These are phyloP conservation scores for Callosobruchus maculatus DNA, from an alignment of 2,888 invertebrate species.

Conservation along the genomic window DNA sequence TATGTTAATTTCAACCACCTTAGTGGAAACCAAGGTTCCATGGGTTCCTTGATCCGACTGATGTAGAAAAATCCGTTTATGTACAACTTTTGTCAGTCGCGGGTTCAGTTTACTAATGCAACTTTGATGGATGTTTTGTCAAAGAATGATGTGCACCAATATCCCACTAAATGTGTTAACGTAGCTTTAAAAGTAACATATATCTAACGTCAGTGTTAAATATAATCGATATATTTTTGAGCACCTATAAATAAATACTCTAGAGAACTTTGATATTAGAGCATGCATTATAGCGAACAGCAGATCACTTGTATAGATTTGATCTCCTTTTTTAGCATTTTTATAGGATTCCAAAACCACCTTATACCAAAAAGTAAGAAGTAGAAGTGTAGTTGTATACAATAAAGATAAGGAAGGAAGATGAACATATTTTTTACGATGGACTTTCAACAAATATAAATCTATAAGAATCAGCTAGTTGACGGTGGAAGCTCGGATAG, in stretches of 20 bases:
- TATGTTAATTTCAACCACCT: no score
- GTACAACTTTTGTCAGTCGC: background rate
- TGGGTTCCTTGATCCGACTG: no score
- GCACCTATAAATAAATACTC: background rate
- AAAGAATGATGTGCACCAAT: background rate
- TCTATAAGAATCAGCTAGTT: no score
- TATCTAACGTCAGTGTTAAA: background rate
- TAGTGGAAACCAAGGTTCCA: no score
- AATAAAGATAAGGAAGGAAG: background rate
- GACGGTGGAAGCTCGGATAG: no score
- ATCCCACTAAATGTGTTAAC: background rate
- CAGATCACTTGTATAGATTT: background rate
- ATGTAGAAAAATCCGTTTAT: no score
- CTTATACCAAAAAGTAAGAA: background rate
- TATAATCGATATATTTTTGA: background rate
- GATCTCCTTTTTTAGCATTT: background rate
- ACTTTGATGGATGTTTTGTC: background rate
- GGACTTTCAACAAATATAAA: background rate
- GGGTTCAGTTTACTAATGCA: background rate
- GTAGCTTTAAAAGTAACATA: background rate
- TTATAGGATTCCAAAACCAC: background rate
- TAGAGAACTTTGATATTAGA: background rate
- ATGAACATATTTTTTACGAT: background rate
- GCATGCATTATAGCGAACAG: background rate
- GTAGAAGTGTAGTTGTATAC: background rate